Evolutionary conservation across 2,888 invertebrate genomes (phyloP), one percentile per base, ranked within the genome.

Genomic region (Torymus auratus): DNA sequence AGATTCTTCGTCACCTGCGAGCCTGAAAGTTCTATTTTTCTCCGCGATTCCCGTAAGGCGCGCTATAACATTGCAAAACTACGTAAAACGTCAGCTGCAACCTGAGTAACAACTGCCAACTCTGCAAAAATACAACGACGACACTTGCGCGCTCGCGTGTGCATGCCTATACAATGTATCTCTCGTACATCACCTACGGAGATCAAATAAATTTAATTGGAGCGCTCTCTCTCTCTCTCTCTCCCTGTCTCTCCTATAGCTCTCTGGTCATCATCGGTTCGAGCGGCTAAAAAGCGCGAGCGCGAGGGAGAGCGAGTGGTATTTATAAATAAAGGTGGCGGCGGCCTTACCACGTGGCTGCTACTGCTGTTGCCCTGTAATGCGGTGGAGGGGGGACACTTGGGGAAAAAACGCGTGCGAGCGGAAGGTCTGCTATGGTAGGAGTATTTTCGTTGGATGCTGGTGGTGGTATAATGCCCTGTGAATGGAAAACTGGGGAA

Each of bases 291-390:
- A 68, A 58, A 75, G 76, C 73, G 60, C 58, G 15, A 7, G 28
- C 41, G 17, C 28, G 23, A 2, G 4, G n/a, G 17, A 14, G 56
- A 7, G 7, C n/a, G 61, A 14, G 41, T 41, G 41, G 41, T 75
- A 75, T 75, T 75, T 75, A 75, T 75, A 75, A 75, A 68, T 75
- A 69, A 75, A 71, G 67, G 61, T 61, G 53, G 68, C 61, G n/a
- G 41, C 17, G 41, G 50, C 23, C 52, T 61, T 15, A 53, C 17
- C 65, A 60, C 74, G 67, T 75, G 67, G 41, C 56, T 50, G 15
- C 1, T 56, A 13, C 15, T 17, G 64, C 50, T 13, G 62, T 28
- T 55, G 53, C 72, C 55, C 62, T 72, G 62, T 62, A 72, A 72
- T 15, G 15, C 28, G n/a, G 55, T 11, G 11, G 14, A 53, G 12